Base-by-base conservation (phyloP, 2,888 invertebrate species). In the Apodemia duryi region DNA sequence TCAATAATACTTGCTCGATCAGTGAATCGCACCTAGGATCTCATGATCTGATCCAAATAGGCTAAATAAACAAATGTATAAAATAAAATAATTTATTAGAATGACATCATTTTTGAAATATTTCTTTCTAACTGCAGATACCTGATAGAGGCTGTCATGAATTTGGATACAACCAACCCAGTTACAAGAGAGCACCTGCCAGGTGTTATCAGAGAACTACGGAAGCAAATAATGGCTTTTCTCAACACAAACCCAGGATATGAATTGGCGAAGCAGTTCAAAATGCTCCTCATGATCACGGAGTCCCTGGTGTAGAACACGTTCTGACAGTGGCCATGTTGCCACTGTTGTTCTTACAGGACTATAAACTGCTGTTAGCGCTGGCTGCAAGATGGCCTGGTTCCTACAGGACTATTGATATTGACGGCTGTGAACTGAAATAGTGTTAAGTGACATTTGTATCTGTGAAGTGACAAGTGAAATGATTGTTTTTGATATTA, bases 141-240 rank as follows among this genome's bases (percentile, higher is more conserved):
- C 91, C 91, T 98, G 66, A 95, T 97, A 77, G 97, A 97, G 80
- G 97, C 98, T 0, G 93, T 98, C 67, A 93, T 97, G 86, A 96
- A 95, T 80, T 90, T 98, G 67, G 96, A 97, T 84, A 93, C 94
- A 4, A 89, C 88, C 11, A 95, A 96, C 87, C 94, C 95, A 0
- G 94, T 97, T 62, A 97, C 97, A 0, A 93, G 95, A 70, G 97
- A 97, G 77, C 97, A 98, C 85, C 94, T 97, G 76, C 96, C 96
- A 0, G 93, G 93, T 41, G 96, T 98, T 41, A 87, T 98, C 66
- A 93, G 94, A 69, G 95, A 95, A 74, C 92, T 98, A 11, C 94
- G 95, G 79, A 94, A 94, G 78, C 96, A 97, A 83, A 93, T 98
- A 71, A 88, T 94, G 72, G 74, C 92, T 21, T 97, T 95, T 85